A percentile compares a stretch with the other conserved stretches of the same genome.
phyloP scores from a whole-genome alignment of 2,113 vertebrate genomes.

The Axis porcinus region DNA sequence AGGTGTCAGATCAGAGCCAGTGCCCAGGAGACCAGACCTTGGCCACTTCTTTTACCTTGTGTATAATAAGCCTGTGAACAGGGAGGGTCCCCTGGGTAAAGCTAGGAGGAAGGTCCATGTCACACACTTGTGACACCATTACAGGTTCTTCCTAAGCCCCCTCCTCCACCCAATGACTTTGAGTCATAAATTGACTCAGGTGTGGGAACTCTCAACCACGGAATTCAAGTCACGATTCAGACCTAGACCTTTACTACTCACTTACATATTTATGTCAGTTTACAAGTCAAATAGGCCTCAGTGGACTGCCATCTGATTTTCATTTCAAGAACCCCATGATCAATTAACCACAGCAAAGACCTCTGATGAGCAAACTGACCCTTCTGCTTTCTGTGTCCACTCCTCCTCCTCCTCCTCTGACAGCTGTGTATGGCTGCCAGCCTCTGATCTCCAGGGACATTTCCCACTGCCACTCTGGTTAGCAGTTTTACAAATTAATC shows the following conservation, averaged over 20 bases:
- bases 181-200: not conserved
- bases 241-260: no score
- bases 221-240: not conserved
- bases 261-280: not conserved
- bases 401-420: not conserved
- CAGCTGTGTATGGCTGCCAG: fast-evolving
- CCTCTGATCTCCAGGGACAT: not conserved
- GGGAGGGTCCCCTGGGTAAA: not conserved
- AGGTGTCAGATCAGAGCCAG: not conserved
- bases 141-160: no score
- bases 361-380: not conserved
- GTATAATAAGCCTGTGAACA: not conserved
- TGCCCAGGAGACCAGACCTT: not conserved
- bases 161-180: not conserved
- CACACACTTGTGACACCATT: not conserved
- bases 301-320: not conserved
- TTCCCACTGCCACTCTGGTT: not conserved
- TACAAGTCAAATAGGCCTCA: not conserved
- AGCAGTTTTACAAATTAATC: not conserved
- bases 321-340: not conserved
- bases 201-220: not conserved
- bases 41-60: not conserved
- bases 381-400: no score
- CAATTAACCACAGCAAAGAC: not conserved
- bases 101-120: not conserved